Evolutionary conservation across 2,797 vertebrate genomes (phyloP).

Genomic region (Ciconia nigra): DNA sequence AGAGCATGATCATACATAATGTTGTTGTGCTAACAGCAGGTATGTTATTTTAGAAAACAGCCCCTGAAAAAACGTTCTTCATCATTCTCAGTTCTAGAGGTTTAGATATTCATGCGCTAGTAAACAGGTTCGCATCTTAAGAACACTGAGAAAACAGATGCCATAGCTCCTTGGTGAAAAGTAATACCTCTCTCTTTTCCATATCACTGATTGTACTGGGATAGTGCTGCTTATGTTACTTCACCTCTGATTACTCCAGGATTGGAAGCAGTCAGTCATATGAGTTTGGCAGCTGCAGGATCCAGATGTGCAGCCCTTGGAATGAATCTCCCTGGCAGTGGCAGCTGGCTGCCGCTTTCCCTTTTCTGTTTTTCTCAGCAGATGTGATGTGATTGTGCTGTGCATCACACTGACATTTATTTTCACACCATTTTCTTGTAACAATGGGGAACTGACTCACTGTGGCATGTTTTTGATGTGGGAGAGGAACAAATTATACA

Average conservation of each 20-base stretch:
- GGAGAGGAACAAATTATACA: not conserved
- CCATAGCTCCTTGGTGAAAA: not conserved
- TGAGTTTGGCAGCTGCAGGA: constrained; percentile 34
- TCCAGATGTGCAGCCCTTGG: constrained; percentile 57
- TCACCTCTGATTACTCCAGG: not conserved
- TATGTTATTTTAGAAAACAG: not conserved
- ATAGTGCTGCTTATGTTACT: not conserved
- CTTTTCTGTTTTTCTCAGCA: constrained; percentile 38
- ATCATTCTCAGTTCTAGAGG: not conserved
- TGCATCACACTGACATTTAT: not conserved
- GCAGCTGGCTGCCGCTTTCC: constrained; percentile 47
- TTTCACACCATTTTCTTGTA: constrained; percentile 37
- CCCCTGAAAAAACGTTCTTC: not conserved
- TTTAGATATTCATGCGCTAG: not conserved
- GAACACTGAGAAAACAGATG: not conserved
- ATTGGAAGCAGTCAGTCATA: constrained; percentile 16
- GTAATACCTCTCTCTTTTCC: not conserved
- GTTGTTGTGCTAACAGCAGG: not conserved
- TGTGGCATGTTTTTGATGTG: not conserved
- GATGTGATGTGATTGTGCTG: not conserved
- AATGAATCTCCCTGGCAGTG: constrained; percentile 16
- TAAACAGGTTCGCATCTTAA: not conserved
- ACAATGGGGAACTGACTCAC: not conserved
- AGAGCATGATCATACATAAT: not conserved
- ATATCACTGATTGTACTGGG: not conserved